Evolutionary conservation across 2,888 invertebrate genomes (phyloP).

Genomic region (Hirtodrosophila confusa): DNA sequence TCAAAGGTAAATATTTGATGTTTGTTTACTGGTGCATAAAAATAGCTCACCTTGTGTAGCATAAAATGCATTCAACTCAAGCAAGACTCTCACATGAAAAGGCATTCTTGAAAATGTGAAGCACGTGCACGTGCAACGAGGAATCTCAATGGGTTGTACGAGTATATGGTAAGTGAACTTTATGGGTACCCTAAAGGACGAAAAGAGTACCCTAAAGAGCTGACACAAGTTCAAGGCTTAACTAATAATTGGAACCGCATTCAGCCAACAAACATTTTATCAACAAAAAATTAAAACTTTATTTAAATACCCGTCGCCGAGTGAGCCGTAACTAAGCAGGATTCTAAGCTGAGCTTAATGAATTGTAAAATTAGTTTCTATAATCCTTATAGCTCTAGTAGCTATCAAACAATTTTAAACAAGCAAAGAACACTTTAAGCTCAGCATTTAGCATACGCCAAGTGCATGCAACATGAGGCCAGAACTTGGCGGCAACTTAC

Average conservation of each 20-base stretch:
- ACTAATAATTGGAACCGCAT: neutral
- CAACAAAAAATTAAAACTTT: too few species aligned
- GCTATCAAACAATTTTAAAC: neutral
- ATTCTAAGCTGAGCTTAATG: neutral
- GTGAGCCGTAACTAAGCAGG: neutral
- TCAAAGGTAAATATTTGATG: constrained; percentile 47
- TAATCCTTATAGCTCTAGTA: neutral
- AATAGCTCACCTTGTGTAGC: constrained; percentile 20
- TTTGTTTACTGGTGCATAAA: constrained; percentile 34
- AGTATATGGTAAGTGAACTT: neutral
- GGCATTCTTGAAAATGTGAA: constrained; percentile 2
- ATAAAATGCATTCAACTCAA: constrained; percentile 12
- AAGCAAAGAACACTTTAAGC: neutral
- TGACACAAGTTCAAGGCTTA: constrained; percentile 7
- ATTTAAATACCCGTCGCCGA: too few species aligned
- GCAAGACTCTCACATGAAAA: constrained; percentile 1
- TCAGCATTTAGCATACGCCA: neutral
- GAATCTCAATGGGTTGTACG: too few species aligned
- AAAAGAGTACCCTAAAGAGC: neutral
- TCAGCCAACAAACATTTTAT: neutral
- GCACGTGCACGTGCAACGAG: neutral
- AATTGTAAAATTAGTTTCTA: neutral
- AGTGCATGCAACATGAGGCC: constrained; percentile 19
- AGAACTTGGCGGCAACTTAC: constrained; percentile 20
- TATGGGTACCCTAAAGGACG: neutral